phyloP scores from a whole-genome alignment of 2,888 invertebrate genomes.

The Synanthedon tipuliformis region DNA sequence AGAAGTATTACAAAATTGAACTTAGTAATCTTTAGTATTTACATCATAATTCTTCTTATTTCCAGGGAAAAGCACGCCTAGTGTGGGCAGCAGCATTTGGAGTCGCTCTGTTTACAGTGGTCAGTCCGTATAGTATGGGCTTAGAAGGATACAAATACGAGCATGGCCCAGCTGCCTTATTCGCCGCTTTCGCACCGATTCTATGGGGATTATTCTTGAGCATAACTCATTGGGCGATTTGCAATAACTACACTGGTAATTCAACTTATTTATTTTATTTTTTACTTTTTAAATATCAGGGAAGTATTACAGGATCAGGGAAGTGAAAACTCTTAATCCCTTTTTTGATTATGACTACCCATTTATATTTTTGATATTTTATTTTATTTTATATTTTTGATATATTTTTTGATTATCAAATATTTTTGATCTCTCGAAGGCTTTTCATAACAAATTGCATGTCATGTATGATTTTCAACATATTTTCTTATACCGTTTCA shows the following conservation, averaged over 20 bases:
- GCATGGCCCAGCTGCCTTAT: slow-evolving; percentile 60
- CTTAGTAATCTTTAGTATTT: not conserved
- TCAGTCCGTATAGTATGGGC: slow-evolving; percentile 67
- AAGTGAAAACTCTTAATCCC: no score
- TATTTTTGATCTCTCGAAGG: no score
- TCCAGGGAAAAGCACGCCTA: slow-evolving; percentile 44
- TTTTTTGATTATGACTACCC: no score
- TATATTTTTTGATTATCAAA: no score
- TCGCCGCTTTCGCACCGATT: slow-evolving; percentile 68
- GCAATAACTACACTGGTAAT: slow-evolving; percentile 63
- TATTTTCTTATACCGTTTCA: slow-evolving; percentile 8
- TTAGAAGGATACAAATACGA: slow-evolving; percentile 60
- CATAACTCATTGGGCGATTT: slow-evolving; percentile 63
- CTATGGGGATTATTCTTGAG: slow-evolving; percentile 68
- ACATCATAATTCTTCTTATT: slow-evolving; percentile 4
- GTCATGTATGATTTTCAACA: no score
- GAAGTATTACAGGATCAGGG: no score
- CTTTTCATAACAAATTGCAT: no score
- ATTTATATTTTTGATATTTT: no score
- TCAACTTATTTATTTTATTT: not conserved
- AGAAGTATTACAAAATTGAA: no score
- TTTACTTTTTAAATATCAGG: no score
- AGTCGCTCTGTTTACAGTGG: slow-evolving; percentile 49
- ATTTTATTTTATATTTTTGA: no score
- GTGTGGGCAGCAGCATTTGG: slow-evolving; percentile 49